Conservation (phyloP, 2,888 invertebrate species). For the Brenthis ino region DNA sequence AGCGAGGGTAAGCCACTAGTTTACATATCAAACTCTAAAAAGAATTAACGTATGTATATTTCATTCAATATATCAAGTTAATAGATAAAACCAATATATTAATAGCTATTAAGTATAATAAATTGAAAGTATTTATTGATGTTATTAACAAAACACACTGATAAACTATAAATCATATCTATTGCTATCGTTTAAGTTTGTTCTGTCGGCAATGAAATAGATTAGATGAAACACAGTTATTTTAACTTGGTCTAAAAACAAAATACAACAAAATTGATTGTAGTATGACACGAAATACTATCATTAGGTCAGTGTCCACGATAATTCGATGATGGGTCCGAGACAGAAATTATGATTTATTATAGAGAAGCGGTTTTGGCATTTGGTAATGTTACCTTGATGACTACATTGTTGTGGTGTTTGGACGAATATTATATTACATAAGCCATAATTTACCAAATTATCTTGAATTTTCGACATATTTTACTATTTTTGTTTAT, state of each 20-base stretch:
- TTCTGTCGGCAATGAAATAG: slow-evolving; percentile 23
- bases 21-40: no score
- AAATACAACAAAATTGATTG: slow-evolving; percentile 38
- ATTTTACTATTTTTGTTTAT: no score
- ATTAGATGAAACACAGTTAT: slow-evolving; percentile 30
- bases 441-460: no score
- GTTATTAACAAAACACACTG: neutral
- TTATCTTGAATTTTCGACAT: no score
- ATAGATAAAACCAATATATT: no score
- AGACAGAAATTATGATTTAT: slow-evolving; percentile 36
- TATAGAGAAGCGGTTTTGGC: slow-evolving; percentile 14
- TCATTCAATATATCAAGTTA: no score
- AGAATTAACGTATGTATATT: no score
- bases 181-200: slow-evolving; percentile 12
- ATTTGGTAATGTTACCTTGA: slow-evolving; percentile 10
- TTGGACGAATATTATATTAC: neutral
- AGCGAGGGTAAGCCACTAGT: no score
- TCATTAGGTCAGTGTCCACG: slow-evolving; percentile 38
- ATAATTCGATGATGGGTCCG: slow-evolving; percentile 41
- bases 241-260: slow-evolving; percentile 35
- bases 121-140: neutral
- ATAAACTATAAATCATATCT: slow-evolving; percentile 16
- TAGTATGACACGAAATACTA: slow-evolving; percentile 35
- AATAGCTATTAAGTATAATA: neutral
- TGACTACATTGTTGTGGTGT: neutral